These are phyloP conservation scores for Episyrphus balteatus DNA, from an alignment of 1,140 invertebrate species.

Conservation along the genomic window DNA sequence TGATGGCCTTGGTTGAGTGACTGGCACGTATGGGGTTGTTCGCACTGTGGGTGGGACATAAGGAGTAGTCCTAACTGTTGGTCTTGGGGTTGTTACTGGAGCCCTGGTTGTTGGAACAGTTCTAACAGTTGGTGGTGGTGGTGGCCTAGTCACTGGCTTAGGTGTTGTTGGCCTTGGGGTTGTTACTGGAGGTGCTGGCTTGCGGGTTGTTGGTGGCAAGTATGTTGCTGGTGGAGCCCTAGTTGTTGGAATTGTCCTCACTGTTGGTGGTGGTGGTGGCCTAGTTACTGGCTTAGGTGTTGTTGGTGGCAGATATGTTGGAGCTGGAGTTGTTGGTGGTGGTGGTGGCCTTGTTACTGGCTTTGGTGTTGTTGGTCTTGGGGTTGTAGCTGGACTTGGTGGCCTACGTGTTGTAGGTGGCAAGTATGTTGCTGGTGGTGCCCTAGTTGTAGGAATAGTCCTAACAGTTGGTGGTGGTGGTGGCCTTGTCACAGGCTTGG, in stretches of 20 bases:
- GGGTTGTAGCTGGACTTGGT: background rate
- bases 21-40: too few species aligned
- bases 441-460: background rate
- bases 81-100: conserved; percentile 1
- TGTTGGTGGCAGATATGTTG: background rate
- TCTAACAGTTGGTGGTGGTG: background rate
- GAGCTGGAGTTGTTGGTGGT: too few species aligned
- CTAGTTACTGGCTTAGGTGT: background rate
- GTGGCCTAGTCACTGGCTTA: conserved; percentile 2
- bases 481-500: conserved; percentile 1
- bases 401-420: background rate
- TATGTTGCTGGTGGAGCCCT: background rate
- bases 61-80: too few species aligned
- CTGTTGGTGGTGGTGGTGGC: background rate
- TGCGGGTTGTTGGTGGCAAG: conserved; percentile 4
- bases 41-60: too few species aligned
- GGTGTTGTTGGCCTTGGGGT: background rate
- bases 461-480: conserved; percentile 2
- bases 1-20: too few species aligned
- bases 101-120: conserved; percentile 5
- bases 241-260: background rate
- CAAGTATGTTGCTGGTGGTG: conserved; percentile 1
- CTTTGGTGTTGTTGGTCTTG: background rate
- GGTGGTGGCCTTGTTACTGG: background rate
- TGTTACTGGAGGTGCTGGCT: conserved; percentile 4